Percentiles rank a stretch among this genome's conserved stretches.
Conservation (phyloP, 2,888 invertebrate species). For the Atherix ibis region DNA sequence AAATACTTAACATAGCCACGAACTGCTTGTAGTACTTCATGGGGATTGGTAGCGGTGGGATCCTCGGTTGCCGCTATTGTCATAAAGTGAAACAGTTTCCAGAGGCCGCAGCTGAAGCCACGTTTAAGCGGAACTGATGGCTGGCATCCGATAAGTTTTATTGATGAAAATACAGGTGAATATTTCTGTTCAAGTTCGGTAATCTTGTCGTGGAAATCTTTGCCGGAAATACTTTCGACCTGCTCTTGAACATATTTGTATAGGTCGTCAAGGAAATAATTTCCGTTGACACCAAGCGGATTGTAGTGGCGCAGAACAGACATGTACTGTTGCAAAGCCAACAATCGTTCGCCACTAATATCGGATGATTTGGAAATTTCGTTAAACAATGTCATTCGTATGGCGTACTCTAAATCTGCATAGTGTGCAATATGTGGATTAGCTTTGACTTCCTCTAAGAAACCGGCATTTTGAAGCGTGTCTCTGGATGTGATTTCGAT, state of each 20-base stretch:
- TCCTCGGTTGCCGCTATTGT: slow-evolving; percentile 55
- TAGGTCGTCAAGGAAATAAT: slow-evolving; percentile 45
- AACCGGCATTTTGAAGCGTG: neutral
- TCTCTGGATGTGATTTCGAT: neutral
- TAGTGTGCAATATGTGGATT: slow-evolving; percentile 50
- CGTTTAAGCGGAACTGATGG: slow-evolving; percentile 57
- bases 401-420: slow-evolving; percentile 72
- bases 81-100: slow-evolving; percentile 87
- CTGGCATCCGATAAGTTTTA: slow-evolving; percentile 62
- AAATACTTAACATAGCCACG: slow-evolving; percentile 78
- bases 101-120: slow-evolving; percentile 88
- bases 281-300: slow-evolving; percentile 56
- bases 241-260: slow-evolving; percentile 36
- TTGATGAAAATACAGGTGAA: slow-evolving; percentile 35
- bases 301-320: slow-evolving; percentile 58
- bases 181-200: slow-evolving; percentile 37
- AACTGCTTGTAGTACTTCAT: slow-evolving; percentile 64
- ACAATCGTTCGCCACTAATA: slow-evolving; percentile 54
- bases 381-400: slow-evolving; percentile 66
- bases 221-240: slow-evolving; percentile 40
- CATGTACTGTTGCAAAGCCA: slow-evolving; percentile 59
- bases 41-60: slow-evolving; percentile 38
- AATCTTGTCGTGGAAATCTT: slow-evolving; percentile 41
- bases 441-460: slow-evolving; percentile 20
- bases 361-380: slow-evolving; percentile 60